A percentile compares a stretch with the other conserved stretches of the same genome.
phyloP scores from a whole-genome alignment of 2,113 vertebrate species.

The Chionodraco myersi region DNA sequence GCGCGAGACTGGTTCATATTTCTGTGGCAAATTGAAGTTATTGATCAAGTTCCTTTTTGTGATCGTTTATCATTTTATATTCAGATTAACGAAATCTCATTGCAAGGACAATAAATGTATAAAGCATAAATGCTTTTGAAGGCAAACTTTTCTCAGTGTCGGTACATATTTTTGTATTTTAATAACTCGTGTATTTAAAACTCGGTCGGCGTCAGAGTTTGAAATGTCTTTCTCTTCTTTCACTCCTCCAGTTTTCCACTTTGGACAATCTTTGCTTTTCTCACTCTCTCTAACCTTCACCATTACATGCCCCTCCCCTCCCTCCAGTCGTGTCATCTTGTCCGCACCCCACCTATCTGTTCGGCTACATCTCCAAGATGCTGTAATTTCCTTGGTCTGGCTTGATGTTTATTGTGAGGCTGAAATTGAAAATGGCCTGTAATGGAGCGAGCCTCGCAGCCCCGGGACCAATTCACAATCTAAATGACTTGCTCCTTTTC shows the following conservation, averaged over 20 bases:
- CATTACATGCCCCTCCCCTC: conserved; percentile 80
- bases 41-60: conserved; percentile 1
- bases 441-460: conserved; percentile 98
- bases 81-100: neutral
- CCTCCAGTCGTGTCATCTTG: conserved; percentile 96
- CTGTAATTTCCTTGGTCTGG: conserved; percentile 99
- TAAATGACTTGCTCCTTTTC: conserved; percentile 99
- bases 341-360: conserved; percentile 96
- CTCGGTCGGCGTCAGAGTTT: conserved; percentile 14
- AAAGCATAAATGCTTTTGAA: neutral
- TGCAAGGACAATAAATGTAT: neutral
- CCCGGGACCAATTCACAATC: conserved; percentile 99
- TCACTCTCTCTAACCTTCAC: conserved; percentile 30
- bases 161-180: neutral
- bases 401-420: conserved; percentile 99
- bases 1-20: neutral
- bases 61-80: neutral
- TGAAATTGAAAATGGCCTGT: conserved; percentile 99
- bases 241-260: conserved; percentile 45
- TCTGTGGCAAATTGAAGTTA: neutral
- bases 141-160: neutral
- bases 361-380: conserved; percentile 99
- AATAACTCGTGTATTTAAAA: conserved; percentile 13
- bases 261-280: conserved; percentile 60
- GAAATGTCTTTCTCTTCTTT: conserved; percentile 39